phyloP scores from a whole-genome alignment of 1,140 invertebrate species.

The Adoxophyes honmai region DNA sequence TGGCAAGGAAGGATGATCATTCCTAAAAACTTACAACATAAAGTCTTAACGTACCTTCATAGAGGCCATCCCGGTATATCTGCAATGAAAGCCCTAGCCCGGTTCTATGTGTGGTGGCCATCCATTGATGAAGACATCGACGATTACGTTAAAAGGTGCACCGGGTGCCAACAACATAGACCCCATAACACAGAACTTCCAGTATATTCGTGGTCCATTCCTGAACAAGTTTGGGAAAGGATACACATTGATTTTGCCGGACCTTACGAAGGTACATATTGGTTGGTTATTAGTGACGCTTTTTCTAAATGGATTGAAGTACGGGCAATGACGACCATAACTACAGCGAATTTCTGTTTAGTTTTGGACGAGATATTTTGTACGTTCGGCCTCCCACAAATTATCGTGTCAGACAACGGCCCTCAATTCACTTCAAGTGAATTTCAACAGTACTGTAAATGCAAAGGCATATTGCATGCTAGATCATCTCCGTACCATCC shows the following conservation, averaged over 20 bases:
- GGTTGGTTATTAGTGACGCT: neutral
- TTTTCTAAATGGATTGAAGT: neutral
- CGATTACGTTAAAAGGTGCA: neutral
- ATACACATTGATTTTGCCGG: neutral
- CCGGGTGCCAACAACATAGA: neutral
- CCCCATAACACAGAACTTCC: neutral
- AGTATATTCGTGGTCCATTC: neutral
- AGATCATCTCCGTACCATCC: too few species aligned
- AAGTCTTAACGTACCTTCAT: conserved; percentile 54
- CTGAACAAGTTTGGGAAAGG: neutral
- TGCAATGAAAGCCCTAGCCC: conserved; percentile 70
- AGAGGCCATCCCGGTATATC: conserved; percentile 61
- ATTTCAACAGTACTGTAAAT: too few species aligned
- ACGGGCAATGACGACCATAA: neutral
- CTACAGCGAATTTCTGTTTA: too few species aligned
- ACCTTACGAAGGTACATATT: neutral
- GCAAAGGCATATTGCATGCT: too few species aligned
- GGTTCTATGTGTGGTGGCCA: conserved; percentile 67
- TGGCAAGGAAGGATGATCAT: conserved; percentile 30
- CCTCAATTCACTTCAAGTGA: too few species aligned
- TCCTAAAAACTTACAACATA: conserved; percentile 28
- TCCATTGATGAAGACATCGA: conserved; percentile 65
- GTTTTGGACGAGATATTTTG: too few species aligned
- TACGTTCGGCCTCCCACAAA: too few species aligned
- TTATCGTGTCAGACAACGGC: too few species aligned